A percentile compares a stretch with the other conserved stretches of the same genome.
phyloP scores from a whole-genome alignment of 2,113 vertebrate species.

The Glareola pratincola region DNA sequence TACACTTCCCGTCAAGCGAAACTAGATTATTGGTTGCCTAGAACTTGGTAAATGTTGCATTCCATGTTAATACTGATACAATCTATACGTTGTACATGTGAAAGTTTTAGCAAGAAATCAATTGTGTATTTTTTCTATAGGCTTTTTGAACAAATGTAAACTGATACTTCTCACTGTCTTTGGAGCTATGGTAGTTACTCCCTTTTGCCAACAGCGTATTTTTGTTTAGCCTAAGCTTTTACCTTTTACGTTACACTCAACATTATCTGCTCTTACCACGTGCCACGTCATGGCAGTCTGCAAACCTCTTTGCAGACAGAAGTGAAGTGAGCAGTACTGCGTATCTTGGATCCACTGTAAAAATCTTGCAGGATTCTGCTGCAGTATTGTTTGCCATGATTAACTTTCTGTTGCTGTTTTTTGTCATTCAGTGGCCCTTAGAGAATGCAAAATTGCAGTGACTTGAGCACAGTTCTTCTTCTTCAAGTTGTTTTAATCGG shows the following conservation, averaged over 20 bases:
- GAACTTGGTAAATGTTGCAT: not conserved
- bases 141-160: not conserved
- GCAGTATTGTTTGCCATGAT: not conserved
- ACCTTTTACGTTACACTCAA: not conserved
- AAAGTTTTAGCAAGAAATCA: not conserved
- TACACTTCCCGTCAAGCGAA: not conserved
- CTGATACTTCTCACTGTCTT: not conserved
- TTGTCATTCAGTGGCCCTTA: not conserved
- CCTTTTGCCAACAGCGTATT: not conserved
- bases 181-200: not conserved
- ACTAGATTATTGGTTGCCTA: constrained; percentile 61
- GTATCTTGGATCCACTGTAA: not conserved
- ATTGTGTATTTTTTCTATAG: not conserved
- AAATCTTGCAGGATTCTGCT: not conserved
- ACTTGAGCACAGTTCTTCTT: not conserved
- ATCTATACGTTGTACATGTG: not conserved
- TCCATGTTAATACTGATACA: not conserved
- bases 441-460: not conserved
- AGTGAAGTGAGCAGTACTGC: not conserved
- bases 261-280: not conserved
- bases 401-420: not conserved
- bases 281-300: not conserved
- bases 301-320: not conserved
- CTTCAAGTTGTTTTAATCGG: not conserved
- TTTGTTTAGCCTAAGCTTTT: not conserved